These are phyloP conservation scores for Cerastis rubricosa DNA, from an alignment of 2,888 invertebrate genomes.

Conservation along the genomic window DNA sequence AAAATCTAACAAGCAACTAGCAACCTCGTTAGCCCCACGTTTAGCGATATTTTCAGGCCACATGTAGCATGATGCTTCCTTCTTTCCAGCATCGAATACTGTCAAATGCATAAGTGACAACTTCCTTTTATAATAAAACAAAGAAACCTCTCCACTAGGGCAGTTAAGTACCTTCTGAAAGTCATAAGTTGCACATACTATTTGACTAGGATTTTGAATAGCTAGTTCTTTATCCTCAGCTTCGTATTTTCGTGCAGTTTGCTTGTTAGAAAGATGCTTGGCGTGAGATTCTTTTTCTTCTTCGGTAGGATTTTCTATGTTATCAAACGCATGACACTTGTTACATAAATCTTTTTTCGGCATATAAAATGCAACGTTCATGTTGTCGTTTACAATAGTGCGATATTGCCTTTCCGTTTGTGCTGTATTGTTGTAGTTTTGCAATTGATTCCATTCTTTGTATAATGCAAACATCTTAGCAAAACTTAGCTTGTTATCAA, in stretches of 20 bases:
- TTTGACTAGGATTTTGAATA: conserved; percentile 13
- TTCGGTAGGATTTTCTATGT: too few species aligned
- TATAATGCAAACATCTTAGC: conserved; percentile 13
- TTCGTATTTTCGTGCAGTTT: conserved; percentile 29
- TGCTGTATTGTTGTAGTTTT: conserved; percentile 9
- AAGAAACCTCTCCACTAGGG: conserved; percentile 44
- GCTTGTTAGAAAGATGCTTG: conserved; percentile 23
- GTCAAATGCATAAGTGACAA: conserved; percentile 40
- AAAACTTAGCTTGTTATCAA: conserved; percentile 4
- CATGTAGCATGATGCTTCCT: conserved; percentile 44
- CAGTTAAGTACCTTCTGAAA: conserved; percentile 52
- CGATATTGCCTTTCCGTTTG: conserved; percentile 7
- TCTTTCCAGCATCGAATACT: conserved; percentile 38
- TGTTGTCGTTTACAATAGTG: conserved; percentile 14
- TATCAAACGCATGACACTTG: conserved; percentile 34
- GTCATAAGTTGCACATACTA: conserved; percentile 34
- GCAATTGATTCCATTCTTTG: conserved; percentile 2
- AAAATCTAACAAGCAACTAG: conserved; percentile 40
- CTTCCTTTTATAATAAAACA: conserved; percentile 56
- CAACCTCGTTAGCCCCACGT: conserved; percentile 44
- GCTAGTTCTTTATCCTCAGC: conserved; percentile 29
- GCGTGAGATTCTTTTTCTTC: conserved; percentile 5
- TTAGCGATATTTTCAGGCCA: conserved; percentile 42
- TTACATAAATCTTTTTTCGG: conserved; percentile 34
- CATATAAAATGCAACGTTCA: conserved; percentile 24